Evolutionary conservation across 2,888 invertebrate genomes (phyloP), one percentile per base, ranked within the genome.

Genomic region (Pelosia muscerda): DNA sequence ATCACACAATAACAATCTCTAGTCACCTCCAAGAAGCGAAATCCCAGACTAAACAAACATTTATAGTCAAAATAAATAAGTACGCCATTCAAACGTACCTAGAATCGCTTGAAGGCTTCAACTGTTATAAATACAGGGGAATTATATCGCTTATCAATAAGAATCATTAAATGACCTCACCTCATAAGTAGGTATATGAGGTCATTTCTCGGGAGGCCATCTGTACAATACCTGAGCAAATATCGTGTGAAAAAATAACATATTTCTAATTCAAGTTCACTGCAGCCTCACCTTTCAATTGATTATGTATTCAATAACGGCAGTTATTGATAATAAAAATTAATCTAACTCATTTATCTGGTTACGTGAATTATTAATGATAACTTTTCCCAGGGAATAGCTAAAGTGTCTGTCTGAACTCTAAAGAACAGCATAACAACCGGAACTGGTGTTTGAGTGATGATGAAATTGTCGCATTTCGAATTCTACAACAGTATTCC

Each of bases 211-310:
- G 56, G 31, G 63, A 63, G 57, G 63, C 55, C 63, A 26, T 55
- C 34, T 31, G 23, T n/a, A 64, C 56, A 57, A 57, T 42, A 23
- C 53, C 34, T 15, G 63, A 25, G 13, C n/a, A 23, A 26, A 34
- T 66, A 38, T 55, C 70, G 68, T 76, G 66, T 58, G 70, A 66
- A 70, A 65, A 55, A 78, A 76, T 76, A 68, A 62, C 68, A 73
- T 66, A 68, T 58, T 65, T 65, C 42, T 63, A 65, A 59, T 63
- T 76, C 70, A 70, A 76, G 66, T 76, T 66, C 60, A 63, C 57
- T 28, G 53, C 59, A 66, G 53, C 62, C 64, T 76, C 64, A 71
- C 59, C 60, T 69, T 68, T 68, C 49, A 66, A 76, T 69, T 59
- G 53, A 68, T 76, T 67, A 65, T 65, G 19, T 23, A 57, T 63